phyloP scores from a whole-genome alignment of 1,140 invertebrate genomes.

The Magallana gigas region DNA sequence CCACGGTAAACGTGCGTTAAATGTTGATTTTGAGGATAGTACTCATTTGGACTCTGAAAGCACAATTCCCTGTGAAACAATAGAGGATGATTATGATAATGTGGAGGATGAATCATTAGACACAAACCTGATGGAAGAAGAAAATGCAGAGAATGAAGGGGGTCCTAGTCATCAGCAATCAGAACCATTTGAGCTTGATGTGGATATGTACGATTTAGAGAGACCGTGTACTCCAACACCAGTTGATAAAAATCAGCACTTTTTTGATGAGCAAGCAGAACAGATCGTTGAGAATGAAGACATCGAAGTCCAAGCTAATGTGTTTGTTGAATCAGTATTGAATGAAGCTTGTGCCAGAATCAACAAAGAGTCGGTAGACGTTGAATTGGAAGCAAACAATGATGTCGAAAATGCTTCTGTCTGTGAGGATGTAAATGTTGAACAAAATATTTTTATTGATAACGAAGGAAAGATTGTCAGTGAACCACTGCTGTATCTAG shows the following conservation, averaged over 20 bases:
- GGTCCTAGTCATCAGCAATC: slow-evolving; percentile 53
- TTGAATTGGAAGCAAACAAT: slow-evolving; percentile 35
- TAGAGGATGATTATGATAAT: slow-evolving; percentile 48
- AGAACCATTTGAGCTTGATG: slow-evolving; percentile 63
- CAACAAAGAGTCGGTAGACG: slow-evolving; percentile 40
- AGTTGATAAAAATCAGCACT: slow-evolving; percentile 71
- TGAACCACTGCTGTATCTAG: slow-evolving; percentile 54
- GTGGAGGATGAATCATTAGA: slow-evolving; percentile 37
- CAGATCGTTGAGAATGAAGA: slow-evolving; percentile 52
- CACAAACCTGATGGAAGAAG: slow-evolving; percentile 28
- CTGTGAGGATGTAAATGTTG: slow-evolving; percentile 30
- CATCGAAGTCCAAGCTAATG: slow-evolving; percentile 58
- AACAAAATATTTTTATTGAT: slow-evolving; percentile 23
- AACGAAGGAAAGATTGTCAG: neutral
- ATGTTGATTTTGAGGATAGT: slow-evolving; percentile 63
- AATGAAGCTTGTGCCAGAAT: slow-evolving; percentile 69
- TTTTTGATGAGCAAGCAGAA: slow-evolving; percentile 64
- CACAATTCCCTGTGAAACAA: slow-evolving; percentile 27
- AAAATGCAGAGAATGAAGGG: slow-evolving; percentile 46
- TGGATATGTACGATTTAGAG: slow-evolving; percentile 72
- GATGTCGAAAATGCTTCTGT: neutral
- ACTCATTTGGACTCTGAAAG: neutral
- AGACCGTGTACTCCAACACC: slow-evolving; percentile 76
- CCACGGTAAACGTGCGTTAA: slow-evolving; percentile 77
- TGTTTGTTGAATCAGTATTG: slow-evolving; percentile 75